phyloP scores from a whole-genome alignment of 2,888 invertebrate genomes.

The Cephus rjabovi region DNA sequence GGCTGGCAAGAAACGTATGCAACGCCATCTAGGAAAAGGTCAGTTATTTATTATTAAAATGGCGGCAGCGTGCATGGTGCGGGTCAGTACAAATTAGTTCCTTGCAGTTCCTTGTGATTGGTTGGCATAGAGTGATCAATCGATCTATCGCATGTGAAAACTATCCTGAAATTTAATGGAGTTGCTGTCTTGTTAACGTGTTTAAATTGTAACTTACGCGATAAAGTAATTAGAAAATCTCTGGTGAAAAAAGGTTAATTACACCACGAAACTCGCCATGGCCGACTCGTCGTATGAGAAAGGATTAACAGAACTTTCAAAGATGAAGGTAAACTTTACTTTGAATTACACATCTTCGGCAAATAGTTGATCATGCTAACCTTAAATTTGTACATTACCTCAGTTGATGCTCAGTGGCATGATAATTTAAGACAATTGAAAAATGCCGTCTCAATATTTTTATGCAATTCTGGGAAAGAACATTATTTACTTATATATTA shows the following conservation, averaged over 20 bases:
- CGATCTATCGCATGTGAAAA: neutral
- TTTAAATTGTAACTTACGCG: neutral
- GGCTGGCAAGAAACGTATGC: neutral
- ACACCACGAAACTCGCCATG: constrained; percentile 37
- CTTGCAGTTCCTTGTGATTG: neutral
- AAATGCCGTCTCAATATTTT: neutral
- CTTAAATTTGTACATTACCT: neutral
- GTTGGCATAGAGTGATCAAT: neutral
- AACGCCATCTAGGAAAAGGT: neutral
- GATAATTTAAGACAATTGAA: neutral
- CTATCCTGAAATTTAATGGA: neutral
- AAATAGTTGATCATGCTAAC: neutral
- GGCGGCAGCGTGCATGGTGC: neutral
- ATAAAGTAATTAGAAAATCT: neutral
- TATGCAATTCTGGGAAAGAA: neutral
- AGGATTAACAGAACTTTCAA: constrained; percentile 59
- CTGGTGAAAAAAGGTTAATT: neutral
- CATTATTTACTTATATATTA: too few relatives aligned
- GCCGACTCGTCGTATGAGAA: constrained; percentile 64
- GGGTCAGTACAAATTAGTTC: neutral
- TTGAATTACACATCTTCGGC: neutral
- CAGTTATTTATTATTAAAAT: neutral
- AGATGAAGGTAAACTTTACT: constrained; percentile 56
- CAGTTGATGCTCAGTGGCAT: neutral
- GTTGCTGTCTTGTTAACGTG: neutral